phyloP scores from a whole-genome alignment of 2,113 vertebrate genomes.

The Catagonus wagneri region DNA sequence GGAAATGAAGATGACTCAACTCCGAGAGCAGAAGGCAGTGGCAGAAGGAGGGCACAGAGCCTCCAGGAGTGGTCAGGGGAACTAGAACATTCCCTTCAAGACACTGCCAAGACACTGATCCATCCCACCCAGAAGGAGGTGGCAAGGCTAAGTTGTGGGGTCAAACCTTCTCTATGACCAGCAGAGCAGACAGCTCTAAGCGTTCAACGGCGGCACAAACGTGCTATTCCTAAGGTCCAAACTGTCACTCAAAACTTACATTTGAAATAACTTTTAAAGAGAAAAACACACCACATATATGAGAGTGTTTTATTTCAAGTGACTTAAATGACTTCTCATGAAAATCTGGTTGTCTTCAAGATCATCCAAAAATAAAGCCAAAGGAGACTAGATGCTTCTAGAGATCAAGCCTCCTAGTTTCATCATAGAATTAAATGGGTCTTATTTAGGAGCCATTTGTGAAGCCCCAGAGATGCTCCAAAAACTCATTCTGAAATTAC shows the following conservation, averaged over 20 bases:
- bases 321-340: neutral
- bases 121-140: neutral
- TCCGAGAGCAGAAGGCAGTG: neutral
- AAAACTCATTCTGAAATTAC: slow-evolving; percentile 58
- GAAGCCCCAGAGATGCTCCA: neutral
- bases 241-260: neutral
- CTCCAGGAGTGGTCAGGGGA: neutral
- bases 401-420: neutral
- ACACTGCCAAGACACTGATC: neutral
- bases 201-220: neutral
- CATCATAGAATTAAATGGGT: slow-evolving; percentile 38
- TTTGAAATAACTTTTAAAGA: neutral
- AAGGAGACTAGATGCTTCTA: neutral
- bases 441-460: neutral
- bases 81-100: rapidly evolving
- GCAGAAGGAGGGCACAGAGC: neutral
- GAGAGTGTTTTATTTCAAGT: neutral
- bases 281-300: neutral
- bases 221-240: neutral
- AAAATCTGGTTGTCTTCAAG: slow-evolving; percentile 36
- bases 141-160: rapidly evolving
- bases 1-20: neutral
- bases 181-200: neutral
- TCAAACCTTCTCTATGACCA: rapidly evolving
- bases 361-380: slow-evolving; percentile 59